Base-by-base conservation (phyloP, 1,140 invertebrate species). In the Drosophila tsacasi region DNA sequence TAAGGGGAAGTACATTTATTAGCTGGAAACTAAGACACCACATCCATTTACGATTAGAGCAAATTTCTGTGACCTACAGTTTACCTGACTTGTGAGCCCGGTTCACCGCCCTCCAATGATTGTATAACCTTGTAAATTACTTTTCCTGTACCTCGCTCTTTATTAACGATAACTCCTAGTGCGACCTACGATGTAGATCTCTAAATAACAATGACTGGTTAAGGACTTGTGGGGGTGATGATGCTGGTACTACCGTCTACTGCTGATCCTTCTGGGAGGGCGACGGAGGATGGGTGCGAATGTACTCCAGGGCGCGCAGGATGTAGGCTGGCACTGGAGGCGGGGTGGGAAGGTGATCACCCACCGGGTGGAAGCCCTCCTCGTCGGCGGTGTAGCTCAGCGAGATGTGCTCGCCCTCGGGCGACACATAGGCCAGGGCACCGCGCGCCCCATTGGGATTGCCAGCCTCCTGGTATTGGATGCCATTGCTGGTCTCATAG, bases 331-430 rank as follows among this genome's bases (percentile, higher is more conserved):
- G 92, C 25, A 93, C 87, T 32, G 91, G 93, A n/a, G 94, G 94
- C 7, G 94, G 93, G 6, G 93, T 94, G 17, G 94, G 94, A 49
- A 94, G 73, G 85, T 94, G 94, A 35, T 94, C 94, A 39, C 94
- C 94, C 23, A 92, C 81, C 17, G 94, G 94, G 74, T 93, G 93
- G 76, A 93, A 94, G 17, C 94, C 95, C 78, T 95, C 95, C 84
- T 95, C 95, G 80, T 95, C 95, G 39, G 95, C 95, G 2, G 94
- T 94, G 79, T 95, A 95, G 55, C 92, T 93, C n/a, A 95, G 81
- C 10, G 93, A 83, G 77, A 94, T 94, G 13, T 87, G 93, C 75
- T 93, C 92, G 25, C 94, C 94, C 78, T 94, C 94, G 59, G 92
- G 92, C 39, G 92, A 92, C 4, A 91, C 77, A 57, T 91, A 93